Base-by-base conservation (phyloP, 1,140 invertebrate species). In the Asobara japonica region DNA sequence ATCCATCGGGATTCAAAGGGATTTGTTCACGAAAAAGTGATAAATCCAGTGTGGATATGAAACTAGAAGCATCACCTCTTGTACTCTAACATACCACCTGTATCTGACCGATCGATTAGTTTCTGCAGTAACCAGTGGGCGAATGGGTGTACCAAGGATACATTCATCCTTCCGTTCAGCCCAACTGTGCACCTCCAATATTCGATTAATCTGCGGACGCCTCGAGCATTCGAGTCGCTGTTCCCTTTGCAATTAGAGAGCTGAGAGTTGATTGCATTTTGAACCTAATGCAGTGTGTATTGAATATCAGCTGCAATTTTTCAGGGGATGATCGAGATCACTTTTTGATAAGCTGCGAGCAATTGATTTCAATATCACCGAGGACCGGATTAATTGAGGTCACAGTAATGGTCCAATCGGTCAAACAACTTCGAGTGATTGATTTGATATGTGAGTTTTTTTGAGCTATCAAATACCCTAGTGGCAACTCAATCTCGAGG, bases 151-250 rank as follows among this genome's bases (percentile, higher is more conserved):
- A 56, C 51, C 51, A 56, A 56, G 51, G 22, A 56, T 56, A 56
- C 51, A 27, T 56, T 56, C 51, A 22, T 56, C 5, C 51, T 56
- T 56, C 51, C 51, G 51, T 27, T 56, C 25, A 25, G 5, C 51
- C 51, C 18, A 56, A 56, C 22, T 22, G 51, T 56, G 51, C 3
- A 22, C 20, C 22, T 56, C 51, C 51, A 56, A 56, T 56, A 56
- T 56, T 56, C 51, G 51, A 56, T 56, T 56, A 56, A 56, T 56
- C 25, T 56, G 51, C 51, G 51, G 51, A 56, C 51, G 51, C 51
- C 51, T 56, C 51, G 51, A 27, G 51, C 51, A 56, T 56, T 56
- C 51, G 51, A 56, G 25, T 56, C 22, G 51, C 18, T 56, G 20
- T 56, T 56, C 51, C 51, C 51, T 8, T 56, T 56, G 51, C 51